Conservation (phyloP, 2,888 invertebrate species). For the Lochmaea crataegi region DNA sequence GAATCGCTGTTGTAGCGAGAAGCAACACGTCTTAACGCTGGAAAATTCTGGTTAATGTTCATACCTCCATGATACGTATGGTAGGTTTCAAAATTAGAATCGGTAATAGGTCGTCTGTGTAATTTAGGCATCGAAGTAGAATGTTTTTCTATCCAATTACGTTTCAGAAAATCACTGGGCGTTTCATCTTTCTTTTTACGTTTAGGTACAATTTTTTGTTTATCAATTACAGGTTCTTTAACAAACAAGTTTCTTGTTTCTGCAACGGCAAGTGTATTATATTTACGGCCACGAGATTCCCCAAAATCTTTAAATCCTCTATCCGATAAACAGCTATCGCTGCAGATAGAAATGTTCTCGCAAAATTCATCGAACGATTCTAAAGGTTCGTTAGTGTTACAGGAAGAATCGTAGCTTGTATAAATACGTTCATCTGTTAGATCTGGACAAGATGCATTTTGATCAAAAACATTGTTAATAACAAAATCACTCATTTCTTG, state of each 20-base stretch:
- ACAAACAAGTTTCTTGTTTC: conserved; percentile 41
- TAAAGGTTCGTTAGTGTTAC: conserved; percentile 36
- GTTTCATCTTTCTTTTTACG: conserved; percentile 50
- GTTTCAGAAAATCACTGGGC: conserved; percentile 56
- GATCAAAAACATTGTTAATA: conserved; percentile 54
- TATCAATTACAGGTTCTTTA: conserved; percentile 26
- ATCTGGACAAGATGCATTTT: conserved; percentile 59
- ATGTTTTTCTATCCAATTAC: conserved; percentile 62
- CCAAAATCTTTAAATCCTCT: conserved; percentile 20
- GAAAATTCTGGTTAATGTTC: conserved; percentile 41
- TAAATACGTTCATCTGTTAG: conserved; percentile 51
- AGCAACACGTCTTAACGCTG: conserved; percentile 31
- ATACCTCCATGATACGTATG: conserved; percentile 63
- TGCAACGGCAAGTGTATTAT: conserved; percentile 34
- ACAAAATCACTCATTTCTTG: conserved; percentile 32
- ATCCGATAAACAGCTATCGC: conserved; percentile 37
- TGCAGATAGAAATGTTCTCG: conserved; percentile 39
- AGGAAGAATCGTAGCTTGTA: conserved; percentile 22
- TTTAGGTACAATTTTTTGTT: conserved; percentile 27
- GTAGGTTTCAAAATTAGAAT: conserved; percentile 56
- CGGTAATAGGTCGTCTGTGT: conserved; percentile 42
- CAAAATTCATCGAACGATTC: conserved; percentile 39
- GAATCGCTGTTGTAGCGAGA: conserved; percentile 6
- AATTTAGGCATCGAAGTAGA: conserved; percentile 64
- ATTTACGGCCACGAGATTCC: conserved; percentile 40